Percentiles rank a stretch among this genome's conserved stretches.
Conservation (phyloP, 1,140 invertebrate species). For the Cephus cinctus region DNA sequence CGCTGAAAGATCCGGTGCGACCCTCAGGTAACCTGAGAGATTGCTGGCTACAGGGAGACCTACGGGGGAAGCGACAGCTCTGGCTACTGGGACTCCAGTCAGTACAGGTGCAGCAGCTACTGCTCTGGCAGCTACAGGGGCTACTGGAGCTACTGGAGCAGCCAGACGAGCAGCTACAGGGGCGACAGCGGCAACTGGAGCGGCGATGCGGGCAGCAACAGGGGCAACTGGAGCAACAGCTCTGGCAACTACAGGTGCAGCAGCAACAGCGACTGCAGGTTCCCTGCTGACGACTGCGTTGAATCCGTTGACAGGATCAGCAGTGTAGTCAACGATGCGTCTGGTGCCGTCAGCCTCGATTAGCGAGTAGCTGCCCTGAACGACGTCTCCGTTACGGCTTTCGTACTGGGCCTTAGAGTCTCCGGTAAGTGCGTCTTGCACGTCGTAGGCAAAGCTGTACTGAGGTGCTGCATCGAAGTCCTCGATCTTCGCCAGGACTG, state of each 20-base stretch:
- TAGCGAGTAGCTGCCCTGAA: constrained; percentile 62
- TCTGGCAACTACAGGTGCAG: constrained; percentile 18
- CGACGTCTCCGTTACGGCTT: constrained; percentile 57
- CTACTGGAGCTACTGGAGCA: constrained; percentile 20
- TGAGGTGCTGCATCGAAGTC: constrained; percentile 38
- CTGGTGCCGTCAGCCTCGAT: constrained; percentile 64
- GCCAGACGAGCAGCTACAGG: constrained; percentile 7
- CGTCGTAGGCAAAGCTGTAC: constrained; percentile 61
- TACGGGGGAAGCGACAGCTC: constrained; percentile 14
- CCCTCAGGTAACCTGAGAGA: constrained; percentile 10
- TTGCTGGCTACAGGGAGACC: constrained; percentile 5
- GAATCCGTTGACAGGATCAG: constrained; percentile 71
- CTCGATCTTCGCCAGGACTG: constrained; percentile 3
- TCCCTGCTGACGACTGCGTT: constrained; percentile 66
- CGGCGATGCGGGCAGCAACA: constrained; percentile 28
- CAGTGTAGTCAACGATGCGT: constrained; percentile 72
- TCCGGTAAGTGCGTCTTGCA: constrained; percentile 55
- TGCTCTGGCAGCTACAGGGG: constrained; percentile 25
- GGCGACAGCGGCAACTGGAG: constrained; percentile 20
- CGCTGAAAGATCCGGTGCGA: constrained; percentile 19
- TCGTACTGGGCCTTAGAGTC: constrained; percentile 57
- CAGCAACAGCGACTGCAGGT: constrained; percentile 45
- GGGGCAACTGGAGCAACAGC: constrained; percentile 31
- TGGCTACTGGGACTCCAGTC: constrained; percentile 7
- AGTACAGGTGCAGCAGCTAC: background rate